Evolutionary conservation across 2,888 invertebrate genomes (phyloP), one percentile per base, ranked within the genome.

Genomic region (Dastarcus helophoroides): DNA sequence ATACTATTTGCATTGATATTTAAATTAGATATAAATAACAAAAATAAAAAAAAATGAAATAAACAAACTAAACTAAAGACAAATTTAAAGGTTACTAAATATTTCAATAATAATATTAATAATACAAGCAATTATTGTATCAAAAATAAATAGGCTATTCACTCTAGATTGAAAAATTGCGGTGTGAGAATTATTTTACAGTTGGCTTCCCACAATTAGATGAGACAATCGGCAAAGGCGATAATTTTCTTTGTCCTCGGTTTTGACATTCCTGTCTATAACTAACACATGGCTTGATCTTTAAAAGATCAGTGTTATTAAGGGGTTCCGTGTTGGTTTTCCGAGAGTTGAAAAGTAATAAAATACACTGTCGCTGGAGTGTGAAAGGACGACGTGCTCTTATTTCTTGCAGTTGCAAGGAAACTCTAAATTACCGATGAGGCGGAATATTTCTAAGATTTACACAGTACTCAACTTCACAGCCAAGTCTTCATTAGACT

Each of bases 221-320:
- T n/a, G n/a, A n/a, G n/a, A n/a, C n/a, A n/a, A n/a, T n/a, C n/a
- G n/a, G n/a, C n/a, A n/a, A n/a, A 43, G 44, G 51, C 51, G 50
- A 53, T 50, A 47, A 52, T 52, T 49, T 46, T 46, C 47, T 51
- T 51, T 51, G 48, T 51, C 47, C 43, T 28, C 42, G 43, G 39
- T 41, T 47, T 49, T 50, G 48, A 48, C 47, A 51, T 46, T 43
- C 48, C 43, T 43, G 42, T 40, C 52, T 53, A 53, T 46, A 52
- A 51, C 51, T 52, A 55, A 54, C 53, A 52, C 53, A 52, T 49
- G 49, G 49, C 48, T 48, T 49, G 51, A 54, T 54, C 53, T 54
- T 54, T 51, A 44, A 54, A 54, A 54, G 56, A 56, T 56, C 53
- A 51, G 49, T 41, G 45, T 53, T 54, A 53, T 54, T 53, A 51